Percentiles rank a stretch among this genome's conserved stretches.
phyloP scores from a whole-genome alignment of 2,888 invertebrate species.

The Laspeyria flexula region DNA sequence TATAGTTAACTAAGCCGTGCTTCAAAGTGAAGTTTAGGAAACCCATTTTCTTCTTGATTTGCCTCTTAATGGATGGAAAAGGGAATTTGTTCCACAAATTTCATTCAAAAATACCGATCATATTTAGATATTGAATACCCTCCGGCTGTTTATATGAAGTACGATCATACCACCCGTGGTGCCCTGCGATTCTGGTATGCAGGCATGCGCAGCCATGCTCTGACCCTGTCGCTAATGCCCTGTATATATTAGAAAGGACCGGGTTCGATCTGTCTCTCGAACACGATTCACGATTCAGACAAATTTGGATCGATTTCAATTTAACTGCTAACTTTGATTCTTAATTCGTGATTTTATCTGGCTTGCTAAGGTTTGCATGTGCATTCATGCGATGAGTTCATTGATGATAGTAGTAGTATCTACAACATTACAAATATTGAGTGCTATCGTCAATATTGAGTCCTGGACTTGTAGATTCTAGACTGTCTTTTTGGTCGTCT shows the following conservation, averaged over 20 bases:
- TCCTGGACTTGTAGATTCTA: too few relatives aligned
- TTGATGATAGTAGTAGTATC: too few relatives aligned
- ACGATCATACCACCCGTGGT: constrained; percentile 49
- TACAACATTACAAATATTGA: too few relatives aligned
- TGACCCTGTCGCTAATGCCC: constrained; percentile 38
- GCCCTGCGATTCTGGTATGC: constrained; percentile 55
- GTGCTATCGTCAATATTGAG: too few relatives aligned
- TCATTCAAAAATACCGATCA: not conserved
- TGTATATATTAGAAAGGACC: constrained; percentile 45
- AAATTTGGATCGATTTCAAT: constrained; percentile 12
- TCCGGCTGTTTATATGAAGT: too few relatives aligned
- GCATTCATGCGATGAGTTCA: too few relatives aligned
- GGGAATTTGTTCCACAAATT: too few relatives aligned
- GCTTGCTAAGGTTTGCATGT: not conserved
- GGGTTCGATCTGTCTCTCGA: constrained; percentile 34
- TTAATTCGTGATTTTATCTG: not conserved
- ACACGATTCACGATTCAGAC: constrained; percentile 28
- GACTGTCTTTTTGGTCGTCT: too few relatives aligned
- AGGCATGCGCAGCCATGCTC: constrained; percentile 38
- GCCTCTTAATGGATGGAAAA: too few relatives aligned
- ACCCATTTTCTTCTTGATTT: too few relatives aligned
- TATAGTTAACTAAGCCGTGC: too few relatives aligned
- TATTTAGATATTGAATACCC: too few relatives aligned
- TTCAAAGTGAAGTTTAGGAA: not conserved
- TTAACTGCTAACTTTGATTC: not conserved